Evolutionary conservation across 35 echinoderm and acorn worm genomes (phyloP).

Genomic region (Lytechinus pictus): DNA sequence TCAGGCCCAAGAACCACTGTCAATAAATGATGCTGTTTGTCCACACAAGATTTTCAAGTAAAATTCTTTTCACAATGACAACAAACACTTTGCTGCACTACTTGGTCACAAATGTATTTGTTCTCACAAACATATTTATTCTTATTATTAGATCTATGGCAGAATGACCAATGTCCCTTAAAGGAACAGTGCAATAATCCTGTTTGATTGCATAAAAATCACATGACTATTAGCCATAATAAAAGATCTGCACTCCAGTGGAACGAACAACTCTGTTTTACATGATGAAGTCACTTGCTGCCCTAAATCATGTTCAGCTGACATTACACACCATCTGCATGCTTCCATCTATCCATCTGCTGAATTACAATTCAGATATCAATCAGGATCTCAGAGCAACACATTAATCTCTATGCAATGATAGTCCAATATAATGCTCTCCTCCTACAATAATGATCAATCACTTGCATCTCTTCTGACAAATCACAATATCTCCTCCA

Average conservation of each 20-base stretch:
- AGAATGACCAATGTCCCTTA: neutral
- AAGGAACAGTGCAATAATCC: neutral
- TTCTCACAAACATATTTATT: too few relatives aligned
- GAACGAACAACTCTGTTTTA: neutral
- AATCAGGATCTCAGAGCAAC: neutral
- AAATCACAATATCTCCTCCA: neutral
- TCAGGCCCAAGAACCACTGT: neutral
- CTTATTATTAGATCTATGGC: too few relatives aligned
- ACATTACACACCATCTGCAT: neutral
- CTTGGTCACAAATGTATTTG: neutral
- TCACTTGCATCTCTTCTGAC: neutral
- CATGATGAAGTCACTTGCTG: neutral
- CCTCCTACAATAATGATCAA: neutral
- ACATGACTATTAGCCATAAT: neutral
- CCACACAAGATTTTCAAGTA: neutral
- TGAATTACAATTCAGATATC: neutral
- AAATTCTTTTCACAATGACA: neutral
- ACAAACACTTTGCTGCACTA: neutral
- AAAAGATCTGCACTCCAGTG: neutral
- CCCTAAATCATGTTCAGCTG: neutral
- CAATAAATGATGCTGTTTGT: too few relatives aligned
- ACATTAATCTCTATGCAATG: neutral
- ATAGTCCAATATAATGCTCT: neutral
- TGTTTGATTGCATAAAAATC: too few relatives aligned
- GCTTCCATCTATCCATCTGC: neutral